Evolutionary conservation across 2,113 vertebrate species (phyloP).

Genomic region (Hemicordylus capensis): DNA sequence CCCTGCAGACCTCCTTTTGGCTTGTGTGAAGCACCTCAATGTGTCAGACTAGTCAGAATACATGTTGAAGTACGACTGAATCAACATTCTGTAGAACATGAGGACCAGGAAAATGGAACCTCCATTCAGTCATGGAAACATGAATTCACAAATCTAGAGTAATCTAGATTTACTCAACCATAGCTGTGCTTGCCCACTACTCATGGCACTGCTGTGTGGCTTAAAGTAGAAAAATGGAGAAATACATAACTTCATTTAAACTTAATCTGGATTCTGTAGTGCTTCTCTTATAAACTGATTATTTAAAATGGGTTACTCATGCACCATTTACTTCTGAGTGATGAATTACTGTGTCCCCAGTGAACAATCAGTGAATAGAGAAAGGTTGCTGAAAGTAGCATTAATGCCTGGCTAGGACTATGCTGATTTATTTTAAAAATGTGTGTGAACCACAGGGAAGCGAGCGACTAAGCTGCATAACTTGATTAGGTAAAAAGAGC

Average conservation of each 20-base stretch:
- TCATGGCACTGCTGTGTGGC: not conserved
- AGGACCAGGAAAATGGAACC: not conserved
- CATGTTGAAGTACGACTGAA: not conserved
- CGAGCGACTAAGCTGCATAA: slow-evolving; percentile 53
- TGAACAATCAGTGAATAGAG: slow-evolving; percentile 39
- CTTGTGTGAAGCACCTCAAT: too few species aligned
- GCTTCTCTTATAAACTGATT: slow-evolving; percentile 45
- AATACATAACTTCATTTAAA: slow-evolving; percentile 53
- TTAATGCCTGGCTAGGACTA: slow-evolving; percentile 38
- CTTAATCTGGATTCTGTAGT: slow-evolving; percentile 35
- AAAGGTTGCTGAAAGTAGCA: slow-evolving; percentile 47
- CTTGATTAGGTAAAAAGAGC: slow-evolving; percentile 64
- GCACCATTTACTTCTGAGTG: slow-evolving; percentile 54
- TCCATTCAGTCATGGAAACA: not conserved
- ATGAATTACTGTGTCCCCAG: slow-evolving; percentile 47
- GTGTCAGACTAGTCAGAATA: not conserved
- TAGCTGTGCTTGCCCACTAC: not conserved
- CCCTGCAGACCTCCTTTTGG: too few species aligned
- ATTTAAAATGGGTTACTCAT: slow-evolving; percentile 49
- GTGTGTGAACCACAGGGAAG: slow-evolving; percentile 38
- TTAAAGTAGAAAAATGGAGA: slow-evolving; percentile 33
- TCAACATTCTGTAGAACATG: not conserved
- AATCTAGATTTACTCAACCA: slow-evolving; percentile 12
- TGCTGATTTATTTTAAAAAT: slow-evolving; percentile 29
- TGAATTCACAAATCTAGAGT: not conserved